These are phyloP conservation scores for Falco berigora DNA, from an alignment of 2,797 vertebrate genomes.

Conservation along the genomic window DNA sequence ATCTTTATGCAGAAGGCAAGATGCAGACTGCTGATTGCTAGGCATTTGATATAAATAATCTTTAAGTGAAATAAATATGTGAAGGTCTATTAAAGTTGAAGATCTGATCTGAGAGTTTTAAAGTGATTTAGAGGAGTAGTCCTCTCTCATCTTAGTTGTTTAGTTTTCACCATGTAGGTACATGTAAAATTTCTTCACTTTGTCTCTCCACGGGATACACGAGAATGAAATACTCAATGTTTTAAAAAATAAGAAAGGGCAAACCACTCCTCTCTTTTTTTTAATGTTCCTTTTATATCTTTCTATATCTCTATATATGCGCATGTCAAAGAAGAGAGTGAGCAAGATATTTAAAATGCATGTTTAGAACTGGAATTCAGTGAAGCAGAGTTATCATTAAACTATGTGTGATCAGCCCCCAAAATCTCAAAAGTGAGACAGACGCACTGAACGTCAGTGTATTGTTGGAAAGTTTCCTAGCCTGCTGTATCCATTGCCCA, in stretches of 20 bases:
- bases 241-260: neutral
- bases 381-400: neutral
- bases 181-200: neutral
- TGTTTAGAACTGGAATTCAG: neutral
- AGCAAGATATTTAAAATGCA: neutral
- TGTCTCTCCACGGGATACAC: neutral
- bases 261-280: neutral
- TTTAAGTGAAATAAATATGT: constrained; percentile 26
- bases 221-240: neutral
- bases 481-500: neutral
- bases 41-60: constrained; percentile 15
- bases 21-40: constrained; percentile 22
- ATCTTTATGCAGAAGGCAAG: constrained; percentile 12
- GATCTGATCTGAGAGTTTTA: constrained; percentile 13
- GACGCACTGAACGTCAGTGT: neutral
- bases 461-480: neutral
- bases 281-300: neutral
- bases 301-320: fast-evolving
- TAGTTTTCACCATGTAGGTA: neutral
- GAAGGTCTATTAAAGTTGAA: constrained; percentile 20
- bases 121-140: constrained; percentile 30
- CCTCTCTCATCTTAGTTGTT: neutral
- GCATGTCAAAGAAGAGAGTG: neutral
- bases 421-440: neutral
- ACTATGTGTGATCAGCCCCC: neutral